phyloP scores from a whole-genome alignment of 1,140 invertebrate species.

The Bombus waltoni region DNA sequence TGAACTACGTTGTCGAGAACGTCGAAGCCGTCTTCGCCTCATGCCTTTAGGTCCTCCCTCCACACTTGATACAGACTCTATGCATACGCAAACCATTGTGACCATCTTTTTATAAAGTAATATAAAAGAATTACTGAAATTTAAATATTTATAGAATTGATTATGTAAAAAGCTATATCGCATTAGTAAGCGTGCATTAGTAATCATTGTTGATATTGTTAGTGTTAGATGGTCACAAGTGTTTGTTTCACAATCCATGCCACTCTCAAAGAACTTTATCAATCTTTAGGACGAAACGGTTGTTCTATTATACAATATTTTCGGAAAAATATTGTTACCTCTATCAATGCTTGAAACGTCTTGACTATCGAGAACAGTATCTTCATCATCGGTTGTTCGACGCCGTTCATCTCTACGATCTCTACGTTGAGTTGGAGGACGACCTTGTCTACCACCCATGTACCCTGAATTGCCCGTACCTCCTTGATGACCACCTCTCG shows the following conservation, averaged over 20 bases:
- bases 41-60: slow-evolving; percentile 84
- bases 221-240: slow-evolving; percentile 82
- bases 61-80: slow-evolving; percentile 85
- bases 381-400: slow-evolving; percentile 90
- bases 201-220: slow-evolving; percentile 57
- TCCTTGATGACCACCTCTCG: slow-evolving; percentile 79
- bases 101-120: slow-evolving; percentile 76
- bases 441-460: slow-evolving; percentile 76
- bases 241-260: slow-evolving; percentile 76
- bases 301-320: slow-evolving; percentile 24
- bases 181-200: slow-evolving; percentile 68
- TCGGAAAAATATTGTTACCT: slow-evolving; percentile 82
- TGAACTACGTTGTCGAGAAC: slow-evolving; percentile 78
- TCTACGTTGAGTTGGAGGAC: slow-evolving; percentile 82
- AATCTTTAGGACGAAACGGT: slow-evolving; percentile 68
- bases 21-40: slow-evolving; percentile 76
- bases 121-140: slow-evolving; percentile 34
- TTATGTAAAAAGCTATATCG: slow-evolving; percentile 52
- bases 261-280: slow-evolving; percentile 55
- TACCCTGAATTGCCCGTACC: slow-evolving; percentile 76
- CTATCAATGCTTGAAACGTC: slow-evolving; percentile 89
- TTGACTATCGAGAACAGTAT: slow-evolving; percentile 90
- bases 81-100: slow-evolving; percentile 82
- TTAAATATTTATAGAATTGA: slow-evolving; percentile 28
- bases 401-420: slow-evolving; percentile 86